A percentile compares a stretch with the other conserved stretches of the same genome.
Conservation (phyloP, 2,888 invertebrate genomes). For the Pyrocoelia pectoralis region DNA sequence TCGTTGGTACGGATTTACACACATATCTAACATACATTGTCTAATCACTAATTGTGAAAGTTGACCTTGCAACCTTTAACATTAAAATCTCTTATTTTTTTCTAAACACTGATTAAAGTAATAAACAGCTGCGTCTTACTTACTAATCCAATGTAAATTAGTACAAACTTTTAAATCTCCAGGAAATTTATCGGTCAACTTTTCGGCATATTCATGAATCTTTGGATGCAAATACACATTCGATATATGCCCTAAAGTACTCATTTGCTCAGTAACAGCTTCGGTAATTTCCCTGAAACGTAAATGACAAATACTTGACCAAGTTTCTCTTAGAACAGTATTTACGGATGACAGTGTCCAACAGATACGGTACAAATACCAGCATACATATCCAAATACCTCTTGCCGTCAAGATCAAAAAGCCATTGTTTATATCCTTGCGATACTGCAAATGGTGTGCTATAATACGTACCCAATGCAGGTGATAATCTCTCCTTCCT, state of each 20-base stretch:
- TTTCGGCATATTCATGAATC: constrained; percentile 89
- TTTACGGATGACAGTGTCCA: constrained; percentile 97
- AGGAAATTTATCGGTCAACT: constrained; percentile 82
- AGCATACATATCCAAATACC: constrained; percentile 94
- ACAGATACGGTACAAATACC: constrained; percentile 98
- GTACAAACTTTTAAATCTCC: constrained; percentile 78
- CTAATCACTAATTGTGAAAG: neutral
- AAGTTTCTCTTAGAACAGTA: constrained; percentile 53
- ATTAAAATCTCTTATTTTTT: neutral
- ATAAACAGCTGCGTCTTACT: too few relatives aligned
- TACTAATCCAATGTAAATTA: too few relatives aligned
- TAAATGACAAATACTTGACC: neutral
- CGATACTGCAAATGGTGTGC: constrained; percentile 82
- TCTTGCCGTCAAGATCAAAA: constrained; percentile 83
- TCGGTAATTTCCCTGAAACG: constrained; percentile 78
- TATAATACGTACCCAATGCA: constrained; percentile 77
- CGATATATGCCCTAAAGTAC: constrained; percentile 90
- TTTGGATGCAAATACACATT: constrained; percentile 90
- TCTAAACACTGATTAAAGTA: too few relatives aligned
- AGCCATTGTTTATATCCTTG: constrained; percentile 94
- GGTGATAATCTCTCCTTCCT: constrained; percentile 74
- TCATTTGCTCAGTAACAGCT: constrained; percentile 80
- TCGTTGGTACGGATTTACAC: too few relatives aligned
- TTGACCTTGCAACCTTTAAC: too few relatives aligned
- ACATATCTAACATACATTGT: neutral